Base-by-base conservation (phyloP, 2,113 vertebrate species). In the Deroptyus accipitrinus region DNA sequence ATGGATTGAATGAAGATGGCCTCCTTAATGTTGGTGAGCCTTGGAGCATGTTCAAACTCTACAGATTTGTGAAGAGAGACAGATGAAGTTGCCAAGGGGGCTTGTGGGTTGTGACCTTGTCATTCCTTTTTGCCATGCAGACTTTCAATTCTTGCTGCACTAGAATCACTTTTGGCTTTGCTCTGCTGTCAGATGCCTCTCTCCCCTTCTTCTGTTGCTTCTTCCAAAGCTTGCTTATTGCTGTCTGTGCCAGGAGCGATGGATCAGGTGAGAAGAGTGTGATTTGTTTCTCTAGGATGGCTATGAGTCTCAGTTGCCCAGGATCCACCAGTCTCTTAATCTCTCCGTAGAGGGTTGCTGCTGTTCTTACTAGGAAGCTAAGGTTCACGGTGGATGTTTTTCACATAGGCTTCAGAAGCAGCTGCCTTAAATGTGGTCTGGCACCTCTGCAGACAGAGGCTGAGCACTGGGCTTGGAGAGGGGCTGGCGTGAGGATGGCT, bases 201-300 rank as follows among this genome's bases (percentile, higher is more conserved):
- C 18, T 74, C 55, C 12, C 27, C 15, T 39, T 59, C 12, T 79
- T 17, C 49, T 37, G 17, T n/a, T 44, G 49, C 61, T 64, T 42
- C 51, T 90, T 84, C 33, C 64, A 61, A 39, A 64, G 27, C 51
- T 75, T 54, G 31, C 20, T 81, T 5, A 6, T 23, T 5, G 5
- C 62, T 78, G 75, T 35, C 70, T 0, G 0, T 73, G 75, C 84
- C 69, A 68, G 52, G 49, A 74, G 42, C 0, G 0, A 13, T 19
- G 48, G 16, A 39, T 44, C 4, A 1, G 18, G n/a, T 57, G 62
- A 76, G 66, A 33, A 79, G 52, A 48, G 24, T 37, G 57, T 68
- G 63, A 63, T 91, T 69, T 61, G 22, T 44, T 89, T 88, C 86
- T 72, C 64, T 63, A 6, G 70, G 33, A 42, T 91, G 74, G 6